Evolutionary conservation across 2,888 invertebrate species (phyloP).

Genomic region (Melipona beecheii): DNA sequence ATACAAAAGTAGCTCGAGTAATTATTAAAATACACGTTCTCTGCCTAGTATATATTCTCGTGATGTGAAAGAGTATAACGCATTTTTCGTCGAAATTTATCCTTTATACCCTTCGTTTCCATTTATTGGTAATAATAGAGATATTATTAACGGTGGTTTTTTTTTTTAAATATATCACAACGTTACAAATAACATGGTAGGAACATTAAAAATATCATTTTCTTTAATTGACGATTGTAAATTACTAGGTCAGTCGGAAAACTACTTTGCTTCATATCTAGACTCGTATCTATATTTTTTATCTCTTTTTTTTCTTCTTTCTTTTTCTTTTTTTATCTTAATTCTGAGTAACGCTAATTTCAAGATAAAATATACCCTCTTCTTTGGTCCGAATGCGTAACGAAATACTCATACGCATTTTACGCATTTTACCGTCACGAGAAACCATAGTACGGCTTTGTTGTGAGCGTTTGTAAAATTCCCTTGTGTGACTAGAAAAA

Average conservation of each 20-base stretch:
- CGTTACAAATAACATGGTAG: slow-evolving; percentile 41
- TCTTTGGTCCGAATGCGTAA: slow-evolving; percentile 46
- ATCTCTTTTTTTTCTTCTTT: no score
- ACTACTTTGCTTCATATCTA: slow-evolving; percentile 28
- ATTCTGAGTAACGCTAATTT: slow-evolving; percentile 28
- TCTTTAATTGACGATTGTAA: slow-evolving; percentile 51
- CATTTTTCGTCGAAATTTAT: slow-evolving; percentile 9
- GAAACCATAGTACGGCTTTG: slow-evolving; percentile 4
- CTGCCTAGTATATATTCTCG: slow-evolving; percentile 8
- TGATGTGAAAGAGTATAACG: slow-evolving; percentile 28
- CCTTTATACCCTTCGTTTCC: slow-evolving; percentile 15
- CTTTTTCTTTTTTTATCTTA: neutral
- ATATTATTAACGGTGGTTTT: neutral
- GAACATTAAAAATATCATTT: slow-evolving; percentile 48
- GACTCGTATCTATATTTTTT: neutral
- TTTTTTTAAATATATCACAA: slow-evolving; percentile 38
- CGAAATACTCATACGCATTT: slow-evolving; percentile 25
- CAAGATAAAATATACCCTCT: slow-evolving; percentile 46
- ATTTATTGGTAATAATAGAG: slow-evolving; percentile 16
- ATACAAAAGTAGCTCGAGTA: slow-evolving; percentile 34
- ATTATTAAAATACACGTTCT: slow-evolving; percentile 20
- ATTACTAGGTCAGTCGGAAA: slow-evolving; percentile 32
- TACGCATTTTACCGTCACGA: neutral
- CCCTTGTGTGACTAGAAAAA: slow-evolving; percentile 22
- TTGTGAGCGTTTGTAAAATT: slow-evolving; percentile 16